These are phyloP conservation scores for Platalea minor DNA, from an alignment of 2,797 vertebrate species.

Conservation along the genomic window DNA sequence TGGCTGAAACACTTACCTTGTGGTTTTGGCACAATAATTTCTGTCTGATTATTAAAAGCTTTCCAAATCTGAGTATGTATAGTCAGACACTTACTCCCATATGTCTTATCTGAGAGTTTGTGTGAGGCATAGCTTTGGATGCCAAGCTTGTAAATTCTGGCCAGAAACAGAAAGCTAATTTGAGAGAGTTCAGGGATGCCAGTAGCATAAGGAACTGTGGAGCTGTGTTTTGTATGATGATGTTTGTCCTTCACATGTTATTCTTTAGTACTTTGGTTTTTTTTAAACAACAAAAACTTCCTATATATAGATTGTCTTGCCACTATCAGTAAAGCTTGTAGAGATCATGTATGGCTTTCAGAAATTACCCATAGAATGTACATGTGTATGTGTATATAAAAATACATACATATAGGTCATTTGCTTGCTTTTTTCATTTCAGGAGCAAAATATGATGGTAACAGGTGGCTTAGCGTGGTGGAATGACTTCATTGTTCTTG, in stretches of 20 bases:
- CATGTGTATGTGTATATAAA: accelerated
- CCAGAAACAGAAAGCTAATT: not conserved
- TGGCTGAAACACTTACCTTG: not conserved
- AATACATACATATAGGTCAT: not conserved
- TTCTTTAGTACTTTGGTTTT: not conserved
- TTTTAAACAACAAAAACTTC: not conserved
- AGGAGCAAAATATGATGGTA: constrained; percentile 98
- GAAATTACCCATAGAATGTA: not conserved
- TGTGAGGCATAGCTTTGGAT: not conserved
- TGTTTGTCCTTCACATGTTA: not conserved
- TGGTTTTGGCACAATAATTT: not conserved
- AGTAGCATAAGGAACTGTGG: not conserved
- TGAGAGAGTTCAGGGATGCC: not conserved
- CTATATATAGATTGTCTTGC: not conserved
- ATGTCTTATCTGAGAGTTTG: not conserved
- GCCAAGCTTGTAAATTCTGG: not conserved
- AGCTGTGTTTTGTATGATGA: not conserved
- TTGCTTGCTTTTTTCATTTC: constrained; percentile 31
- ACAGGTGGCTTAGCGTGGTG: constrained; percentile 97
- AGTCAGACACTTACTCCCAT: not conserved
- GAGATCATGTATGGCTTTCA: not conserved
- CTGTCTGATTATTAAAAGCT: not conserved
- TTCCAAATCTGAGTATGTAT: accelerated
- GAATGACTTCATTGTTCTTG: constrained; percentile 95
- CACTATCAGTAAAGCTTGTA: not conserved